Evolutionary conservation across 2,888 invertebrate genomes (phyloP), one percentile per base, ranked within the genome.

Genomic region (Pyralis farinalis): DNA sequence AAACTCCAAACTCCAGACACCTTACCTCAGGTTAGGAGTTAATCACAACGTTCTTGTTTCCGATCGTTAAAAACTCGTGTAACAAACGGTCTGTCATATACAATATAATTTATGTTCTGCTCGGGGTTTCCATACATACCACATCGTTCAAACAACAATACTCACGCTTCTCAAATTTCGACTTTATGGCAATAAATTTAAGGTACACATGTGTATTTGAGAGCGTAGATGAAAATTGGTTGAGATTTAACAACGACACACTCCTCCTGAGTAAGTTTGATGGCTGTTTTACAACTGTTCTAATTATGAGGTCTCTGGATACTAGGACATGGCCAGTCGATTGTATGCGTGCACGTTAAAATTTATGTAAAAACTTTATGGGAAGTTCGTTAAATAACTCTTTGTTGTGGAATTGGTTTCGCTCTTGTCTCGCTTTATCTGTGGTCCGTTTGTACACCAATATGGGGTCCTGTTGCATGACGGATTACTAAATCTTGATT

Each of bases 201-300:
- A 57, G 53, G 43, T 33, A 28, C 20, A 20, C 4, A 20, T 0
- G 6, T 6, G 30, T 31, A 12, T 49, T 49, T 27, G 1, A n/a
- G 25, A 21, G 9, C 16, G 29, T 12, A 46, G 21, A 37, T 36
- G 36, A 49, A 49, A 37, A 30, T 54, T 61, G 55, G 56, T 52
- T 42, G 48, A 46, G 45, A 58, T 63, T 74, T 74, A 71, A 76
- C 63, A 69, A 53, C 71, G 71, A 70, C 67, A 70, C 70, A 71
- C 65, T 75, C 73, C 69, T 80, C 75, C 68, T 59, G 69, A 74
- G 71, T 73, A 65, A 70, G 70, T 80, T 86, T 87, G 81, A 88
- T 85, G 84, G 84, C 75, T 82, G 71, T 87, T 88, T 87, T 87
- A 88, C 76, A 67, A 68, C 80, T 68, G 74, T 76, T 77, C 79